phyloP scores from a whole-genome alignment of 2,113 vertebrate genomes.

The Ceuthmochares aereus region DNA sequence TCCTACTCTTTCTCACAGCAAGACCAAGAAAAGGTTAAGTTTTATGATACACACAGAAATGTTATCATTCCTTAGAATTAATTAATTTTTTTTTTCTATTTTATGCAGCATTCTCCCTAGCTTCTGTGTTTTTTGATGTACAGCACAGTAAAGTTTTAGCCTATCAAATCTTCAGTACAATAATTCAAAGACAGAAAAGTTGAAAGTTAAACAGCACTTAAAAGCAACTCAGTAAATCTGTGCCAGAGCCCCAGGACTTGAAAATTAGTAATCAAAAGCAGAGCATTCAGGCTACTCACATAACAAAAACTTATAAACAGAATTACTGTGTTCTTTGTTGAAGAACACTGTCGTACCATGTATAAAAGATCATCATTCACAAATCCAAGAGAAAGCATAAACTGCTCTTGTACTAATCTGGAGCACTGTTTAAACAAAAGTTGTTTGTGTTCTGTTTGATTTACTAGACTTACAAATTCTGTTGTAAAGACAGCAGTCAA shows the following conservation, averaged over 20 bases:
- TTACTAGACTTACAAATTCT: background rate
- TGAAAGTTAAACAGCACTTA: background rate
- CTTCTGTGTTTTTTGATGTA: background rate
- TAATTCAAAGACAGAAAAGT: background rate
- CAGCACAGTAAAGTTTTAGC: background rate
- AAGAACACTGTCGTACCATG: background rate
- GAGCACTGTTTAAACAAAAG: background rate
- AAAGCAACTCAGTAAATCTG: background rate
- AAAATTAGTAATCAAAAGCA: background rate
- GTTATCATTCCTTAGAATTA: background rate
- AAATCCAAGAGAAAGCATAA: background rate
- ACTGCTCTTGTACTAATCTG: background rate
- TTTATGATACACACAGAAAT: background rate
- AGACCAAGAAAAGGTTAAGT: background rate
- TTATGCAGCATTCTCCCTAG: background rate
- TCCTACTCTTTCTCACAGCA: background rate
- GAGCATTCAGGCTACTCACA: background rate
- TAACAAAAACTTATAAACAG: background rate
- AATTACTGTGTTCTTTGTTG: background rate
- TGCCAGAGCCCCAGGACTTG: background rate
- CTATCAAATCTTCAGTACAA: background rate
- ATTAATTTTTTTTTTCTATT: background rate
- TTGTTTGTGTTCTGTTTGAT: background rate
- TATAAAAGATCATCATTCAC: background rate
- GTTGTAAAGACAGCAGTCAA: background rate